These are phyloP conservation scores for Ectemnius lituratus DNA, from an alignment of 2,888 invertebrate species.

Conservation along the genomic window DNA sequence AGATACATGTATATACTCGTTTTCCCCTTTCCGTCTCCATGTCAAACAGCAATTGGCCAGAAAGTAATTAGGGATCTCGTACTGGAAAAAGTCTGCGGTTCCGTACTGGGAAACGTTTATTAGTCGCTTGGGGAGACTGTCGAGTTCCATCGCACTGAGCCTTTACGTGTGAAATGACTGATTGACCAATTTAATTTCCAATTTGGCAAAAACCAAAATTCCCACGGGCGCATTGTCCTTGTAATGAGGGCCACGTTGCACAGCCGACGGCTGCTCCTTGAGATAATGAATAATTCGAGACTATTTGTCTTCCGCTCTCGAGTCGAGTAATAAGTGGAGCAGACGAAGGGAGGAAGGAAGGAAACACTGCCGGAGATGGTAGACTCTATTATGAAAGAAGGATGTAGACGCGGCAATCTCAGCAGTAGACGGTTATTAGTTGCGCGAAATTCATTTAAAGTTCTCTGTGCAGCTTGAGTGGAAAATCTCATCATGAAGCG, in stretches of 20 bases:
- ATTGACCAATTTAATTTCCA: too few relatives aligned
- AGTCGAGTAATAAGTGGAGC: slow-evolving; percentile 51
- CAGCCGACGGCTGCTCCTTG: slow-evolving; percentile 7
- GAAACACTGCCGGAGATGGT: slow-evolving; percentile 22
- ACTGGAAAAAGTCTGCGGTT: slow-evolving; percentile 7
- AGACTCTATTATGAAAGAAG: slow-evolving; percentile 35
- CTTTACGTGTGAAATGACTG: too few relatives aligned
- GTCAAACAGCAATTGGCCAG: too few relatives aligned
- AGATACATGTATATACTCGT: too few relatives aligned
- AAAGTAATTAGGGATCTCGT: too few relatives aligned
- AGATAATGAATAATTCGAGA: slow-evolving; percentile 61
- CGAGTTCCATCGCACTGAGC: too few relatives aligned
- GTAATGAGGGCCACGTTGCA: slow-evolving; percentile 20
- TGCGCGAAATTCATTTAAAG: neutral
- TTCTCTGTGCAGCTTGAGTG: neutral
- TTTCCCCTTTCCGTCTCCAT: too few relatives aligned
- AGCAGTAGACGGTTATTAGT: neutral
- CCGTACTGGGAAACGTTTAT: too few relatives aligned
- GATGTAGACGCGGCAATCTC: slow-evolving; percentile 14
- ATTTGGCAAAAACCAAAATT: slow-evolving; percentile 43
- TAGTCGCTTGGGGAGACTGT: too few relatives aligned
- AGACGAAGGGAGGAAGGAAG: slow-evolving; percentile 9
- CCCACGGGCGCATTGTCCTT: slow-evolving; percentile 39
- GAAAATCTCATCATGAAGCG: neutral
- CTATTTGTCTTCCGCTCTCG: slow-evolving; percentile 54